Evolutionary conservation across 2,888 invertebrate genomes (phyloP).

Genomic region (Netelia virgata): DNA sequence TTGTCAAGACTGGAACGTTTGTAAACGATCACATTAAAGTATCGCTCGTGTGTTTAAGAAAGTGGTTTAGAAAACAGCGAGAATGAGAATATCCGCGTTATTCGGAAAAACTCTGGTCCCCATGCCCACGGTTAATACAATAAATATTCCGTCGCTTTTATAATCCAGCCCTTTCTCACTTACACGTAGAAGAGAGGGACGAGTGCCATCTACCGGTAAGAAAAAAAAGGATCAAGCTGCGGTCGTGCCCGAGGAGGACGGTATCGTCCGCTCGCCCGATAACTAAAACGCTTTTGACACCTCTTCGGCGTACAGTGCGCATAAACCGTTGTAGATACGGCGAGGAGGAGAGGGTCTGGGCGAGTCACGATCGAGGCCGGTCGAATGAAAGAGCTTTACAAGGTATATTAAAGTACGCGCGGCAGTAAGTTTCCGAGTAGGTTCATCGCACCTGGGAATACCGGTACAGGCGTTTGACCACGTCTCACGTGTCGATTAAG

Average conservation of each 20-base stretch:
- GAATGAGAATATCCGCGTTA: slow-evolving; percentile 44
- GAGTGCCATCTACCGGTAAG: neutral
- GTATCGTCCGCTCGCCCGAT: slow-evolving; percentile 74
- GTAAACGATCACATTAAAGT: no score
- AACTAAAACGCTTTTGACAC: slow-evolving; percentile 80
- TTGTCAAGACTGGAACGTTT: no score
- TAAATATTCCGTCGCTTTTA: slow-evolving; percentile 22
- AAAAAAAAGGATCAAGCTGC: slow-evolving; percentile 22
- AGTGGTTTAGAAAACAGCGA: slow-evolving; percentile 22
- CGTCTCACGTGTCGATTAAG: slow-evolving; percentile 71
- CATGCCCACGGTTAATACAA: slow-evolving; percentile 21
- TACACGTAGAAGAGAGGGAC: neutral
- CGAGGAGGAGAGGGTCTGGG: slow-evolving; percentile 22
- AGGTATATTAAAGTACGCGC: slow-evolving; percentile 7
- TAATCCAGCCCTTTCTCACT: neutral
- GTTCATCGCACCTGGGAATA: slow-evolving; percentile 13
- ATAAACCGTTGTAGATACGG: slow-evolving; percentile 76
- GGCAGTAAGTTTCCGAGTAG: neutral
- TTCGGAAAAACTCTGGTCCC: no score
- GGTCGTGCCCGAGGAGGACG: slow-evolving; percentile 21
- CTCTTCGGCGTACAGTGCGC: slow-evolving; percentile 71
- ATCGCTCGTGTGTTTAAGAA: neutral
- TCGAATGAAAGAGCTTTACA: slow-evolving; percentile 20
- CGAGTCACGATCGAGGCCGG: slow-evolving; percentile 7
- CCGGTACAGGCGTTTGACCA: neutral